phyloP scores from a whole-genome alignment of 2,888 invertebrate genomes.

The Agonopterix subpropinquella region DNA sequence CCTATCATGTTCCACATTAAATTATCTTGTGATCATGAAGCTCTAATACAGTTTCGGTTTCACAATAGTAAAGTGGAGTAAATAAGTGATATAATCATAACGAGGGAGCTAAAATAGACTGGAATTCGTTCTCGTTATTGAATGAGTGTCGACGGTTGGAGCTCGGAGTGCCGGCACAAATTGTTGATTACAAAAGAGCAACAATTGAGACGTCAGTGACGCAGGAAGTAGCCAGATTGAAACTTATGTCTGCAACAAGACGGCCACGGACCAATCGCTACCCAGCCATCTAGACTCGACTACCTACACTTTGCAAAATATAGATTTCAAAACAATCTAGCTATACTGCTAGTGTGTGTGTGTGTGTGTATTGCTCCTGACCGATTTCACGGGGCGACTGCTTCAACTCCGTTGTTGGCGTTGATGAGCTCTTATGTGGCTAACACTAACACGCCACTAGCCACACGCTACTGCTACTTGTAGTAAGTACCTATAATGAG shows the following conservation, averaged over 20 bases:
- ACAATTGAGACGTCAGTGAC: slow-evolving; percentile 67
- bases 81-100: slow-evolving; percentile 40
- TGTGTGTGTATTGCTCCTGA: no score
- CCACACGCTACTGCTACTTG: no score
- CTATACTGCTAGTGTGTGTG: no score
- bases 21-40: no score
- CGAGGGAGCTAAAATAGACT: slow-evolving; percentile 50
- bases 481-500: no score
- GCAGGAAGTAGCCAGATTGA: slow-evolving; percentile 67
- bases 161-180: slow-evolving; percentile 60
- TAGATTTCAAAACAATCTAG: no score
- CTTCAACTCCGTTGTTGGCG: no score
- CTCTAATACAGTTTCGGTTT: slow-evolving; percentile 9
- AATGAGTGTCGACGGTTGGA: slow-evolving; percentile 53
- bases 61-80: slow-evolving; percentile 18
- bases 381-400: no score
- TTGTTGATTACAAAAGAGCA: slow-evolving; percentile 73
- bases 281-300: background rate
- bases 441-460: no score
- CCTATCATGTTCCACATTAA: no score
- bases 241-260: slow-evolving; percentile 41
- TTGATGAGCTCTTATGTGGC: no score
- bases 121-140: slow-evolving; percentile 62
- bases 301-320: no score
- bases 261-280: background rate